Evolutionary conservation across 2,797 vertebrate genomes (phyloP), one percentile per base, ranked within the genome.

Genomic region (Tachyglossus aculeatus): DNA sequence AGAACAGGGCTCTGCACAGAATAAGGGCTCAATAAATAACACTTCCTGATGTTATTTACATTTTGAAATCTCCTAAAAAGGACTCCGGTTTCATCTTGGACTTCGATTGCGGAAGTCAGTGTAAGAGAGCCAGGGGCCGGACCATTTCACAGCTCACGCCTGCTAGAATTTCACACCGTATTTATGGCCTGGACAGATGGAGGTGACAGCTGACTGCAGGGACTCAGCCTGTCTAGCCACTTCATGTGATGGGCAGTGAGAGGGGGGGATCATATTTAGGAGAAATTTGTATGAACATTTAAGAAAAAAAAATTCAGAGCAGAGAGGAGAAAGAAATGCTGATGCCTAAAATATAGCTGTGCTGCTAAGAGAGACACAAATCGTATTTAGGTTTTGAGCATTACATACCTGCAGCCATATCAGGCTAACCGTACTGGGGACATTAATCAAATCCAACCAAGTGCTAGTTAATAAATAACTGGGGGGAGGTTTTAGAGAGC

Each of bases 161-260:
- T 66, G 25, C 22, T 19, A n/a, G 56, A 24, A 18, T 32, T 50
- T 32, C 11, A 0, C 9, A 31, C 33, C 15, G 18, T n/a, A 15
- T 55, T 59, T 62, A 55, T 64, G 41, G 62, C 50, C 10, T 29
- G 47, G 67, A 81, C 82, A 86, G 72, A 82, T 66, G 82, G 67
- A 31, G 41, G 57, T 62, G 84, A 63, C 57, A 74, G 54, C 66
- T 67, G 70, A 77, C 40, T 0, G 6, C 21, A 63, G 29, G 25
- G 44, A 43, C 36, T 76, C 47, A 66, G 62, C 32, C 68, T 54
- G 33, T 60, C 76, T 57, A 54, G 52, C 69, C 70, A 70, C 69
- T 54, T 59, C 27, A 3, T 43, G 53, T 22, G n/a, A n/a, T n/a
- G n/a, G n/a, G n/a, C n/a, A n/a, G n/a, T n/a, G 38, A 80, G 64